Conservation (phyloP, 2,888 invertebrate genomes). For the Eurytoma californica region DNA sequence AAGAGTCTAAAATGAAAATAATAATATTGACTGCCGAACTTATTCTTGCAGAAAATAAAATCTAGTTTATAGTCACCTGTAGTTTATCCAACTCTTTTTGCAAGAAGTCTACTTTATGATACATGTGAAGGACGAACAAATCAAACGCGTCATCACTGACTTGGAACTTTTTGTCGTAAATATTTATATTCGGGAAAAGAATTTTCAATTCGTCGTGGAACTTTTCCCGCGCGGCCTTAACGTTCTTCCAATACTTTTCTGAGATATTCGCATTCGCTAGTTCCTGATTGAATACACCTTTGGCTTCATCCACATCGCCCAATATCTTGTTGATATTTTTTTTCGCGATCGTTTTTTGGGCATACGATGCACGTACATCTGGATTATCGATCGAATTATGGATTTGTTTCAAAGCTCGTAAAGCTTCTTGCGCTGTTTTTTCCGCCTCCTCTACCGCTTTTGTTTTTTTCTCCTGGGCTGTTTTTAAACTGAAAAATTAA, state of each 20-base stretch:
- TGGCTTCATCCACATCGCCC: slow-evolving; percentile 79
- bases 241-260: slow-evolving; percentile 90
- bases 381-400: slow-evolving; percentile 74
- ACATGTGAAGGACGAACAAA: slow-evolving; percentile 86
- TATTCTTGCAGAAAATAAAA: neutral
- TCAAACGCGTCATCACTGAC: slow-evolving; percentile 83
- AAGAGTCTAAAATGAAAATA: slow-evolving; percentile 74
- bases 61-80: slow-evolving; percentile 75
- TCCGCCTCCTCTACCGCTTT: slow-evolving; percentile 78
- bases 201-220: slow-evolving; percentile 82
- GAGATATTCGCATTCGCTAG: slow-evolving; percentile 79
- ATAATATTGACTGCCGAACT: neutral
- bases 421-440: slow-evolving; percentile 79
- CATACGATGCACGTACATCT: slow-evolving; percentile 71
- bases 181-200: slow-evolving; percentile 84
- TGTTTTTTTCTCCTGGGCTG: slow-evolving; percentile 79
- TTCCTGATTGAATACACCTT: slow-evolving; percentile 78
- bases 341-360: slow-evolving; percentile 68
- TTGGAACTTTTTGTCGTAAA: slow-evolving; percentile 80
- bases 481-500: slow-evolving; percentile 75
- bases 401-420: slow-evolving; percentile 74
- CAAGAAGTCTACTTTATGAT: slow-evolving; percentile 84
- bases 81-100: slow-evolving; percentile 86
- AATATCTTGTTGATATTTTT: slow-evolving; percentile 73
- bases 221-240: slow-evolving; percentile 79